Base-by-base conservation (phyloP, 2,797 vertebrate species). In the Pangasius larnaudii region DNA sequence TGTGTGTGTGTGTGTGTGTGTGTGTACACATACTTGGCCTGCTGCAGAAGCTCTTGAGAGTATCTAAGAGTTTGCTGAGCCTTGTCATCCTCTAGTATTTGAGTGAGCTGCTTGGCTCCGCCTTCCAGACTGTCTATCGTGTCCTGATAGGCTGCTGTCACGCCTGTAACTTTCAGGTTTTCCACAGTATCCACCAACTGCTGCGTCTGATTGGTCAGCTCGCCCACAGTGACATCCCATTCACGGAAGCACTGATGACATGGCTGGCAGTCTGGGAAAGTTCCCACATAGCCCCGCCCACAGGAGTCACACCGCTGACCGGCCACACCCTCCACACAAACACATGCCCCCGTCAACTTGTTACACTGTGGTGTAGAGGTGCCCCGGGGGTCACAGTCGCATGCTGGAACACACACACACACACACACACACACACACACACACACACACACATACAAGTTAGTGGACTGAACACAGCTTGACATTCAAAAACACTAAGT, bases 171-270 rank as follows among this genome's bases (percentile, higher is more conserved):
- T 94, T 96, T 96, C 65, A 99, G 92, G 88, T 97, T 95, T 0
- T 95, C 95, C 36, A 98, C 96, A 71, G 96, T 96, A 46, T 95
- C 94, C 91, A 97, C 92, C 91, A 99, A 95, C 22, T 93, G 96
- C 63, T 90, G 95, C 0, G 97, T 99, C 88, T 95, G 97, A 84
- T 98, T 98, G 91, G 96, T 95, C 93, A 99, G 91, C 91, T 99
- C 98, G 0, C 93, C 82, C 0, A 99, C 93, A 71, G 97, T 95
- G 3, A 90, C 46, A 0, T 99, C 98, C 98, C 98, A 99, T 30
- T 95, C 91, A 0, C 93, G 94, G 0, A 99, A 99, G 94, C 98
- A 99, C 89, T 95, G 93, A 92, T 99, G 98, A 93, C 99, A 99
- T 0, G 94, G 97, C 30, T 95, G 85, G 0, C 99, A 99, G 91